Evolutionary conservation across 2,113 vertebrate genomes (phyloP).

Genomic region (pig (Sus scrofa)): T2T-Sscrofa CM000819.6:88001-88500

Average conservation of each 20-base stretch:
- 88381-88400: not conserved
- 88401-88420: not conserved
- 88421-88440: not conserved
- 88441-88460: not conserved
- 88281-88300: not conserved
- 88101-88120: not conserved
- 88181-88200: not conserved
- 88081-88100: not conserved
- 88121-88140: not conserved
- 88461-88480: not conserved
- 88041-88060: not conserved
- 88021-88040: not conserved
- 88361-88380: not conserved
- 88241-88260: not conserved
- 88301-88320: not conserved
- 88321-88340: not conserved
- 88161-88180: not conserved
- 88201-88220: not conserved
- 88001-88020: not conserved
- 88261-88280: constrained; percentile 1
- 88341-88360: not conserved
- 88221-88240: not conserved
- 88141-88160: not conserved
- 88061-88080: not conserved
- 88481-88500: not conserved